phyloP scores from a whole-genome alignment of 23 tunicate species.

The Botrylloides violaceus region DNA sequence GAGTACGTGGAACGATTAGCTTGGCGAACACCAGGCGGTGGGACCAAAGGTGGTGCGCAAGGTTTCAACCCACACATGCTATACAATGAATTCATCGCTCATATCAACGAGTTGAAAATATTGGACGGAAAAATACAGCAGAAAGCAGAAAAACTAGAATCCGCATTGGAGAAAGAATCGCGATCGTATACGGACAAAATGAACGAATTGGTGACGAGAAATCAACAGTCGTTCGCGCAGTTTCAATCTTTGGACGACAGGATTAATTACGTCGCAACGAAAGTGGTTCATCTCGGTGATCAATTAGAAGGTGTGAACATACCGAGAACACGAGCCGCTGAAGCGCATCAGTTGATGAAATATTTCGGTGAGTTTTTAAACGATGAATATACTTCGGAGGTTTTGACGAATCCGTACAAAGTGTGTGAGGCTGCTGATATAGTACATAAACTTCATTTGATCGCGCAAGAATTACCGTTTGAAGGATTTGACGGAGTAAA shows the following conservation, averaged over 20 bases:
- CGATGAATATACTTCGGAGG: conserved; percentile 58
- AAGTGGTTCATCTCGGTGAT: conserved; percentile 98
- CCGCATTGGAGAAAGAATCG: conserved; percentile 58
- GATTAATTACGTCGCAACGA: conserved; percentile 92
- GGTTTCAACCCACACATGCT: conserved; percentile 84
- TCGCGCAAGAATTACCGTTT: conserved; percentile 96
- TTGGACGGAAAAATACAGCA: conserved; percentile 80
- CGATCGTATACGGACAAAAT: conserved; percentile 72
- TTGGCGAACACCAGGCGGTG: conserved; percentile 95
- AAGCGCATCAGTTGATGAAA: conserved; percentile 93
- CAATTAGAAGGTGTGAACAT: conserved; percentile 98
- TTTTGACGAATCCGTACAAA: conserved; percentile 48
- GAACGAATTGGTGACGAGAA: conserved; percentile 70
- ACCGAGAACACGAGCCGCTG: conserved; percentile 98
- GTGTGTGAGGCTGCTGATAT: conserved; percentile 96
- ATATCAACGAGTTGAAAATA: conserved; percentile 67
- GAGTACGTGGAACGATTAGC: conserved; percentile 92
- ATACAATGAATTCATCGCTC: conserved; percentile 84
- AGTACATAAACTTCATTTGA: conserved; percentile 93
- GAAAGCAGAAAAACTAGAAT: conserved; percentile 80
- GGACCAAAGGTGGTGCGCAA: conserved; percentile 83
- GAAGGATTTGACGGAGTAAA: conserved; percentile 55
- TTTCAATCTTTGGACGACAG: conserved; percentile 96
- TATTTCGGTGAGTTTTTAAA: conserved; percentile 89
- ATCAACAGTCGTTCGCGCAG: conserved; percentile 84